Percentiles rank a stretch among this genome's conserved stretches.
These are phyloP conservation scores for Carassius gibelio DNA, from an alignment of 2,113 vertebrate species.

Conservation along the genomic window DNA sequence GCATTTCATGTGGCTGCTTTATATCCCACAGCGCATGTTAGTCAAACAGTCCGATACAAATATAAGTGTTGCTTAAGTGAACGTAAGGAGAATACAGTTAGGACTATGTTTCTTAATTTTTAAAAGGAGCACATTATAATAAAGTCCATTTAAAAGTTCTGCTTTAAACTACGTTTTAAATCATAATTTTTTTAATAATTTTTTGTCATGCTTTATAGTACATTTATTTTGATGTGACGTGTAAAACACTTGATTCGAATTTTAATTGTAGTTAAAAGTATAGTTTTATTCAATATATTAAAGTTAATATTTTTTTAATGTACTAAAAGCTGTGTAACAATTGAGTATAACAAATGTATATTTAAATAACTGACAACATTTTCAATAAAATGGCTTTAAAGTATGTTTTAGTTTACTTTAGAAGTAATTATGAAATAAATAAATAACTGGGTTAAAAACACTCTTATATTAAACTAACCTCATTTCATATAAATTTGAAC, in stretches of 20 bases:
- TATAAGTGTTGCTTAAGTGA: too few relatives aligned
- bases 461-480: not conserved
- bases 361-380: not conserved
- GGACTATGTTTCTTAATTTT: too few relatives aligned
- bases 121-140: too few relatives aligned
- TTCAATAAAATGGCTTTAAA: not conserved
- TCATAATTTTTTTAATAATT: too few relatives aligned
- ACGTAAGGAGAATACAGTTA: too few relatives aligned
- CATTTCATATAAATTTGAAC: not conserved
- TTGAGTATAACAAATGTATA: not conserved
- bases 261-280: not conserved
- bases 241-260: not conserved
- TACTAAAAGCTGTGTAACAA: not conserved
- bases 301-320: not conserved
- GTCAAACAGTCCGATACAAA: not conserved
- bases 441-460: not conserved
- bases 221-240: too few relatives aligned
- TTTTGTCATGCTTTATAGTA: too few relatives aligned
- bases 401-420: not conserved
- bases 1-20: not conserved
- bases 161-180: too few relatives aligned
- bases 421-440: not conserved
- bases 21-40: not conserved
- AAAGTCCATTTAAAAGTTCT: too few relatives aligned
- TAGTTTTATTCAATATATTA: not conserved